A percentile compares a stretch with the other conserved stretches of the same genome.
phyloP scores from a whole-genome alignment of 2,888 invertebrate species.

The Antheraea yamamai region DNA sequence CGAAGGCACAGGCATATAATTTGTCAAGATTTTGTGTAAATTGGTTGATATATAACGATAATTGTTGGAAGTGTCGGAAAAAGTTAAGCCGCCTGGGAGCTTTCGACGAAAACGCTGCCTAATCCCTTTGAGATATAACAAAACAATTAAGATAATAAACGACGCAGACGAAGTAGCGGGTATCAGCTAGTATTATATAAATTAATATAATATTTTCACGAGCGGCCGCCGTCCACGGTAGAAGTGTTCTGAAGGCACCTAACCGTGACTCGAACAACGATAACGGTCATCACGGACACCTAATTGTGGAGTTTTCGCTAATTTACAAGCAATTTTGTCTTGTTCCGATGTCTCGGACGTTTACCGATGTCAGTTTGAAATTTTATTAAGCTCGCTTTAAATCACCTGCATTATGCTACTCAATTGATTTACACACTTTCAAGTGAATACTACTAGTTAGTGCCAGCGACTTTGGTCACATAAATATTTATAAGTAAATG shows the following conservation, averaged over 20 bases:
- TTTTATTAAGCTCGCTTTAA: background rate
- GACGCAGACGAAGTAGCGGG: no score
- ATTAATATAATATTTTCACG: constrained; percentile 4
- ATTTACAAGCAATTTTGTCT: constrained; percentile 25
- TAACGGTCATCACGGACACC: constrained; percentile 22
- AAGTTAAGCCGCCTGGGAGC: no score
- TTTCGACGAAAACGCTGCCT: no score
- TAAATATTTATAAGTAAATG: no score
- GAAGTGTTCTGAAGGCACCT: background rate
- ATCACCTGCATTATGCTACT: background rate
- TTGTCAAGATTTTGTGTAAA: no score
- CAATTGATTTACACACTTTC: background rate
- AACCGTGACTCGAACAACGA: constrained; percentile 19
- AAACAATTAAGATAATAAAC: no score
- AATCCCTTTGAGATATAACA: no score
- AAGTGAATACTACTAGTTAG: no score
- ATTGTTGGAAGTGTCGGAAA: no score
- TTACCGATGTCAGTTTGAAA: background rate
- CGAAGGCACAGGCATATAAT: no score
- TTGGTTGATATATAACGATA: no score
- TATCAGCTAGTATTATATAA: background rate
- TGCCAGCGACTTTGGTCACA: no score
- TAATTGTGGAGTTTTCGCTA: constrained; percentile 28
- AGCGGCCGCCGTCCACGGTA: constrained; percentile 7
- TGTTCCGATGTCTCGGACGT: constrained; percentile 11